Evolutionary conservation across 2,888 invertebrate genomes (phyloP), one percentile per base, ranked within the genome.

Genomic region (Escarpia spicata): DNA sequence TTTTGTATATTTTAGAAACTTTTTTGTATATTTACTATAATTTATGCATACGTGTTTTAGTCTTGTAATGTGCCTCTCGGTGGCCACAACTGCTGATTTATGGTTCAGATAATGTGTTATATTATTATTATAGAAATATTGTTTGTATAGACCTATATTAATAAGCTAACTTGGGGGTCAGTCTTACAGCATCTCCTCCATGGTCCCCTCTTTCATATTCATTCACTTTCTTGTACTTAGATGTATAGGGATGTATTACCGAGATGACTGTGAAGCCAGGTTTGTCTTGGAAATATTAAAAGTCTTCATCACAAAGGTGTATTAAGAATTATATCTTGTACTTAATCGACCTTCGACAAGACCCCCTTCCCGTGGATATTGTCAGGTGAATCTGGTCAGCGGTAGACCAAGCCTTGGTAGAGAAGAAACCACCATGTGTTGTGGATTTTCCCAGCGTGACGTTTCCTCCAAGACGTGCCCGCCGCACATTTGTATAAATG

Each of bases 401-500:
- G 43, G 91, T 31, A n/a, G 91, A 91, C 91, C 91, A 6, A 31
- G 31, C 26, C 3, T 12, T 26, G 91, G 91, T 91, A 26, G 91
- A 91, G 91, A 91, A 31, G 91, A 91, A 31, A 91, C n/a, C 91
- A 26, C n/a, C 91, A 31, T 91, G 91, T 90, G 91, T n/a, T n/a
- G 31, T 6, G 26, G 91, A 19, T 6, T 6, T 6, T 31, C 37
- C 19, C 91, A 26, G 91, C 8, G 37, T 31, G 91, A 91, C 31
- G n/a, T 26, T 26, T 91, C 91, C n/a, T 19, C 91, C 91, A 91
- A 3, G 91, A 91, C 8, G 15, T 91, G 91, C 31, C 91, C 31
- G 91, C n/a, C n/a, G 31, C 31, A 91, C 91, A 91, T 91, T 91
- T 31, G 19, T 91, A 91, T 91, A 91, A 91, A 91, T 91, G 91